Evolutionary conservation across 2,113 vertebrate genomes (phyloP), one percentile per base, ranked within the genome.

Genomic region (Tricholaema leucomelas): DNA sequence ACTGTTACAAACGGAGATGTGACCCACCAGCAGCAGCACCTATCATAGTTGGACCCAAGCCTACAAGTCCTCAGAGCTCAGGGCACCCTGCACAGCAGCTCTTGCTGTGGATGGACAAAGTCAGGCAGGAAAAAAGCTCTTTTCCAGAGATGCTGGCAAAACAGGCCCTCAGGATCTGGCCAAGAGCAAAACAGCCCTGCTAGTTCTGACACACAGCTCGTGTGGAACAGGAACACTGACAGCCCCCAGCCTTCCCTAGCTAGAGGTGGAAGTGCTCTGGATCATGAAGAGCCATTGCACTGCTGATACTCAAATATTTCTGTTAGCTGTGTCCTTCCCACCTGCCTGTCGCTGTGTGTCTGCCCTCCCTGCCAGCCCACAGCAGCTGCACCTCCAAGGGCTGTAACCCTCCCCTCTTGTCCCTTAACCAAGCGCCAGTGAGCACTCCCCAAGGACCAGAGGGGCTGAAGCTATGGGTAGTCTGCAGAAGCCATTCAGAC

Each of bases 11-110:
- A n/a, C 9, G 46, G 61, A 59, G 78, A 28, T 38, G 44, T 4
- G 38, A n/a, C 25, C 35, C 52, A 7, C 25, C 0, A 1, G 28
- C 78, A 44, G 46, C 50, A 71, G 55, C 33, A 12, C 46, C 54
- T 15, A 0, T 8, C 20, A 5, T 1, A 1, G 24, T 3, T 48
- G 25, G 30, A 56, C 30, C 30, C 48, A 20, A 35, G 28, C 10
- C 30, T 72, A 50, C 48, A 20, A 31, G 8, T 21, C 33, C 40
- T 27, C 50, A 42, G 30, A 36, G 44, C 52, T 48, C 58, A 56
- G 42, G 11, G 31, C 42, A 52, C 31, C 24, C 25, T 27, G 46
- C 15, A 2, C 2, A 69, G 28, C 35, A 56, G 27, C 24, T 61
- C 46, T 24, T 42, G 27, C 54, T 78, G 65, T 11, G n/a, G 33